Evolutionary conservation across 2,113 vertebrate species (phyloP).

Genomic region (Tilapia sparmanii): DNA sequence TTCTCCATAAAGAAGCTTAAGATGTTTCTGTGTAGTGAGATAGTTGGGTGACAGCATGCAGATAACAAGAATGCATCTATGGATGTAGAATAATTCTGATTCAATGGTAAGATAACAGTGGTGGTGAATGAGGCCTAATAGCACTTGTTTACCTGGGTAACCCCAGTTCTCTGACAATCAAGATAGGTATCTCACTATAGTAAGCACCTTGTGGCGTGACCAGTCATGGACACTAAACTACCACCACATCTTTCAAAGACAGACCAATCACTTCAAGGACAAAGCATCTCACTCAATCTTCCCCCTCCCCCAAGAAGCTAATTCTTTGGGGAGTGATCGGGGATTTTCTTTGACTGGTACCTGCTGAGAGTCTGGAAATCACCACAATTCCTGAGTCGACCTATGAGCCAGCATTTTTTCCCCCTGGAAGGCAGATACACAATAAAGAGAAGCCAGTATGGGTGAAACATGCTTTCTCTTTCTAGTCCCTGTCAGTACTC

Average conservation of each 20-base stretch:
- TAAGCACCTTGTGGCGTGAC: background rate
- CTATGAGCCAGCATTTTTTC: background rate
- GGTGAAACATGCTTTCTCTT: background rate
- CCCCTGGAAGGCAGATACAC: background rate
- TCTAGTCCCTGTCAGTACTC: background rate
- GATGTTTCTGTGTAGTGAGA: background rate
- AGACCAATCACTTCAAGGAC: background rate
- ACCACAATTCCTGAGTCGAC: background rate
- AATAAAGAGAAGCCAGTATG: background rate
- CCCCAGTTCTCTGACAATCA: background rate
- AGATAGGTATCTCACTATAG: background rate
- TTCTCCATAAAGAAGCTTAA: background rate
- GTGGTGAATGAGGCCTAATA: background rate
- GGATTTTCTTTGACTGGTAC: background rate
- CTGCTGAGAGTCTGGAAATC: background rate
- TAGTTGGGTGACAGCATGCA: background rate
- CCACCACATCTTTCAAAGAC: background rate
- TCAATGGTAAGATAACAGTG: background rate
- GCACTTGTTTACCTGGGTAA: background rate
- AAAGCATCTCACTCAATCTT: background rate
- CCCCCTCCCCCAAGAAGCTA: accelerated
- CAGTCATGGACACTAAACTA: background rate
- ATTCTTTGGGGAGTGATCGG: background rate
- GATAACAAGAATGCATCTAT: background rate
- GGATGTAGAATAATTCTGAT: background rate